A percentile compares a stretch with the other conserved stretches of the same genome.
phyloP scores from a whole-genome alignment of 2,797 vertebrate genomes.

The Natrix natrix region DNA sequence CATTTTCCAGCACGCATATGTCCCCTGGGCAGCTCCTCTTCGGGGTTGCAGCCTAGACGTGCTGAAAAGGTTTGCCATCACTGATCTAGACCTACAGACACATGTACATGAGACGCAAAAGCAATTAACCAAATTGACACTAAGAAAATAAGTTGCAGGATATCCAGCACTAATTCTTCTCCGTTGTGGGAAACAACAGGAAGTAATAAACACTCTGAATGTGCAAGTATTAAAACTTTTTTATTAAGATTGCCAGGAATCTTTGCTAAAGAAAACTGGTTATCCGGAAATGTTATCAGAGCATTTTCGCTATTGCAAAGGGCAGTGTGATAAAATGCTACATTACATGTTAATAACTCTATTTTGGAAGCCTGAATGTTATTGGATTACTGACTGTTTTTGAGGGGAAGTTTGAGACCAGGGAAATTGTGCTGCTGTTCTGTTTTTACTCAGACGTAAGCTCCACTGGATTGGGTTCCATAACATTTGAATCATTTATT shows the following conservation, averaged over 20 bases:
- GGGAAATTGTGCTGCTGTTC: not conserved
- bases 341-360: not conserved
- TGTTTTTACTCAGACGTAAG: not conserved
- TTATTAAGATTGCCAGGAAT: not conserved
- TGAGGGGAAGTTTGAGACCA: not conserved
- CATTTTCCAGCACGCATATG: no score
- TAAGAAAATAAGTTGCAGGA: not conserved
- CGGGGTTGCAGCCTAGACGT: no score
- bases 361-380: not conserved
- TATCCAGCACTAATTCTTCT: not conserved
- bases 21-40: no score
- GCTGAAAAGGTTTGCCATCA: no score
- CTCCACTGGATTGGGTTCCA: not conserved
- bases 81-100: not conserved
- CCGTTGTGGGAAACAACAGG: not conserved
- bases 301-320: not conserved
- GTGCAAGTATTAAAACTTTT: not conserved
- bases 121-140: not conserved
- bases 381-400: not conserved
- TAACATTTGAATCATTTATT: not conserved
- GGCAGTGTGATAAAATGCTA: not conserved
- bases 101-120: not conserved
- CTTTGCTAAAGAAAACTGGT: not conserved
- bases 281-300: not conserved
- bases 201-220: not conserved